Conservation (phyloP, 2,888 invertebrate species). For the Lepas anatifera region DNA sequence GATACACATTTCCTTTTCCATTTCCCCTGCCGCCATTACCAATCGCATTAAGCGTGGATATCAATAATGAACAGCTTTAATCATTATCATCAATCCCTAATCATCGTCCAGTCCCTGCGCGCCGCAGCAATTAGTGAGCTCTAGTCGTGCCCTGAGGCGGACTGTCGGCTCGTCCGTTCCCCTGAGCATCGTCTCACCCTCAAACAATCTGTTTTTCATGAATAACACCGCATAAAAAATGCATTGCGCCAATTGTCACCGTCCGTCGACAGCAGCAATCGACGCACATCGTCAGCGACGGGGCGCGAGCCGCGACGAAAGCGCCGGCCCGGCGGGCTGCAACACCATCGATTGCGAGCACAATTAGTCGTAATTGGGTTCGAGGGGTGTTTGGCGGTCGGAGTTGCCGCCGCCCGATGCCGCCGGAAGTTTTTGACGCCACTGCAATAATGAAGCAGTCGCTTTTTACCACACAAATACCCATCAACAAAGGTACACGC, state of each 20-base stretch:
- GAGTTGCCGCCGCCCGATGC: neutral
- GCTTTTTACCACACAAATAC: neutral
- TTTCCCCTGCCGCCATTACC: neutral
- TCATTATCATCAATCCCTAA: slow-evolving; percentile 8
- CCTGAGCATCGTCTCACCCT: neutral
- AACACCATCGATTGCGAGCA: neutral
- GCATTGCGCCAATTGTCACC: neutral
- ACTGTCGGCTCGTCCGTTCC: neutral
- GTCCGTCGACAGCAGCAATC: neutral
- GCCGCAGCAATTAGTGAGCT: neutral
- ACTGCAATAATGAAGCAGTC: neutral
- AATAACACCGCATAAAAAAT: neutral
- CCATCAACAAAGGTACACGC: too few species aligned
- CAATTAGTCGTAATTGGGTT: slow-evolving; percentile 1
- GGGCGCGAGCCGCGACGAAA: neutral
- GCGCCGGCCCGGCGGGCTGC: neutral
- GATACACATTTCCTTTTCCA: neutral
- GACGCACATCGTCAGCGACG: neutral
- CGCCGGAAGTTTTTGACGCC: neutral
- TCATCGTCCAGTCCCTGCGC: neutral
- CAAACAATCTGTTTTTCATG: slow-evolving; percentile 1
- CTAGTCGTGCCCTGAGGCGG: neutral
- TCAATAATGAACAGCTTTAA: slow-evolving; percentile 6
- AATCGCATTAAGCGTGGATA: neutral
- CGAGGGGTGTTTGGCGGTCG: neutral